phyloP scores from a whole-genome alignment of 2,113 vertebrate species.

The Rhinolophus sinicus region DNA sequence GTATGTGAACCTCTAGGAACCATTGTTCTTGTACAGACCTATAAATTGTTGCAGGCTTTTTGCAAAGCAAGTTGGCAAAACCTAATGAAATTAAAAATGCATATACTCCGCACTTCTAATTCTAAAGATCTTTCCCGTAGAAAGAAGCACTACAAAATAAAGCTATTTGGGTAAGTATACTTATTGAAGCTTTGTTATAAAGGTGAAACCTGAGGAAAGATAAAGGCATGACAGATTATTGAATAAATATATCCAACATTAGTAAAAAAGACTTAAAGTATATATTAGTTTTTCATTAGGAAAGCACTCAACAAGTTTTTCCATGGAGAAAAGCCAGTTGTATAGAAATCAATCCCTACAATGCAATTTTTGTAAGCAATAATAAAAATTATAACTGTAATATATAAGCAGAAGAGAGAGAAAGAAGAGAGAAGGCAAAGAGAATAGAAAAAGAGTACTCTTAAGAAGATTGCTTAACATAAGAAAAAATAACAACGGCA shows the following conservation, averaged over 20 bases:
- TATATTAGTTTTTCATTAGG: neutral
- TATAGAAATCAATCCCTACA: neutral
- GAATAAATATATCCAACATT: neutral
- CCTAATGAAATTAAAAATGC: neutral
- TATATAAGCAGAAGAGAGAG: neutral
- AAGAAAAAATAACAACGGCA: neutral
- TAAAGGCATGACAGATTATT: neutral
- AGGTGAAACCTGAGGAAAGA: neutral
- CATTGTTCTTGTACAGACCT: neutral
- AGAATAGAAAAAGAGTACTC: neutral
- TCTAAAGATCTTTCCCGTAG: neutral
- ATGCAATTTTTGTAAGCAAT: neutral
- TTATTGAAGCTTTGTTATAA: neutral
- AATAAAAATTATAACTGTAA: neutral
- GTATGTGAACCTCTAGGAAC: neutral
- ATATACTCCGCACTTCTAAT: neutral
- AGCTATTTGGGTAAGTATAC: neutral
- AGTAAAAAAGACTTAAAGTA: neutral
- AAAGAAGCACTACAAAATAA: neutral
- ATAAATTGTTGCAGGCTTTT: neutral
- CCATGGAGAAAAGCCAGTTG: neutral
- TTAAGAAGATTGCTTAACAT: neutral
- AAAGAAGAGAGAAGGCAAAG: neutral
- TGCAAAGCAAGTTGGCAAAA: conserved; percentile 15
- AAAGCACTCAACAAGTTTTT: neutral